phyloP scores from a whole-genome alignment of 2,888 invertebrate species.

The Heliconius erato region DNA sequence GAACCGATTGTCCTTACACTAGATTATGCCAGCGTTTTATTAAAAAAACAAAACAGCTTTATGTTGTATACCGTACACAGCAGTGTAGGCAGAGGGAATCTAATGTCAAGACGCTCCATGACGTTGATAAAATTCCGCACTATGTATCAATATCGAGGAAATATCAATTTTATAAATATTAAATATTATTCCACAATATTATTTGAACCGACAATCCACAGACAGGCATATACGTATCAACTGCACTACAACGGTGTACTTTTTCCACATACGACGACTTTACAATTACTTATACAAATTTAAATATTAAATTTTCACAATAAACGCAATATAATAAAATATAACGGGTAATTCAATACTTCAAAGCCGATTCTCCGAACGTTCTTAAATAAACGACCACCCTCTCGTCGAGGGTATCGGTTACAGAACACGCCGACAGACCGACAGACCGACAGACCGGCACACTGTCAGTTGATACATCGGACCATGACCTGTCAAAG shows the following conservation, averaged over 20 bases:
- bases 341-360: conserved; percentile 61
- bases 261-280: not conserved
- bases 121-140: not conserved
- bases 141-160: not conserved
- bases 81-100: no score
- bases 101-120: no score
- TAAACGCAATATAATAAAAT: not conserved
- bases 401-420: conserved; percentile 64
- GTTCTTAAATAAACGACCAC: conserved; percentile 72
- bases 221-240: not conserved
- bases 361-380: conserved; percentile 66
- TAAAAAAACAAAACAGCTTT: no score
- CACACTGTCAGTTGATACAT: conserved; percentile 66
- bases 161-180: not conserved
- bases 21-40: no score
- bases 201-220: not conserved
- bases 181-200: not conserved
- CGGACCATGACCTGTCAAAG: conserved; percentile 67
- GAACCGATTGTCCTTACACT: no score
- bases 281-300: not conserved
- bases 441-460: conserved; percentile 46
- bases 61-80: no score
- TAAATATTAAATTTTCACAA: not conserved
- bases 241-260: not conserved
- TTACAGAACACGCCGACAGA: conserved; percentile 60